Evolutionary conservation across 1,140 invertebrate species (phyloP).

Genomic region (Drosophila baimaii): DNA sequence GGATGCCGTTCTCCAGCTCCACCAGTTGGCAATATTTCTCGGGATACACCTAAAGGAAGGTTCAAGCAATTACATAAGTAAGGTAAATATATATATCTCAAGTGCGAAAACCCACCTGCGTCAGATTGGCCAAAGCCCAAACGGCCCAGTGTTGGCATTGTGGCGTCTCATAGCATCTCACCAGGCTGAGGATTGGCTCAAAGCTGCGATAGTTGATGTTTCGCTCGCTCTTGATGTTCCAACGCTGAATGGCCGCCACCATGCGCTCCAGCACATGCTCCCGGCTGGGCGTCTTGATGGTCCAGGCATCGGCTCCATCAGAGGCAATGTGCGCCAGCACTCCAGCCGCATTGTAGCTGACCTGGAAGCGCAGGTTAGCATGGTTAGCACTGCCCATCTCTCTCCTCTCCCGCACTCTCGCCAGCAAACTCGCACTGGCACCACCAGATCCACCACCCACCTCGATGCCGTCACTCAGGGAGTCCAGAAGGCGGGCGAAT

Average conservation of each 20-base stretch:
- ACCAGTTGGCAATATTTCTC: constrained; percentile 96
- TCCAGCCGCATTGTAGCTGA: constrained; percentile 98
- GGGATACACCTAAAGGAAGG: constrained; percentile 83
- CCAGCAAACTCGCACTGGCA: constrained; percentile 31
- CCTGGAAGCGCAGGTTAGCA: constrained; percentile 85
- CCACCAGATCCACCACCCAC: constrained; percentile 85
- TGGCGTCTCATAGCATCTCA: constrained; percentile 92
- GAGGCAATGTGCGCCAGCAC: constrained; percentile 97
- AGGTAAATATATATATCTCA: too few species aligned
- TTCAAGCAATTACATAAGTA: neutral
- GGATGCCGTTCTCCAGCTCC: constrained; percentile 92
- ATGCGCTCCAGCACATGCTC: constrained; percentile 91
- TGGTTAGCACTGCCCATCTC: constrained; percentile 70
- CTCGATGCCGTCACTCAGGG: constrained; percentile 96
- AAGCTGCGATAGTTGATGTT: constrained; percentile 99
- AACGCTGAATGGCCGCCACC: constrained; percentile 92
- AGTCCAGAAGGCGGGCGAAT: constrained; percentile 93
- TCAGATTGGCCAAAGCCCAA: constrained; percentile 99
- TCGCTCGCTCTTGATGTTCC: constrained; percentile 93
- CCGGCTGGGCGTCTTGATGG: constrained; percentile 88
- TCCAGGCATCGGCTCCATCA: constrained; percentile 94
- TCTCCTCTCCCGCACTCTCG: constrained; percentile 46
- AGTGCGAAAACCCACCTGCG: constrained; percentile 87
- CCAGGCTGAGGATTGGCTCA: constrained; percentile 93
- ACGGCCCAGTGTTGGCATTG: constrained; percentile 98